Conservation (phyloP, 2,113 vertebrate species). For the Chloropsis hardwickii region DNA sequence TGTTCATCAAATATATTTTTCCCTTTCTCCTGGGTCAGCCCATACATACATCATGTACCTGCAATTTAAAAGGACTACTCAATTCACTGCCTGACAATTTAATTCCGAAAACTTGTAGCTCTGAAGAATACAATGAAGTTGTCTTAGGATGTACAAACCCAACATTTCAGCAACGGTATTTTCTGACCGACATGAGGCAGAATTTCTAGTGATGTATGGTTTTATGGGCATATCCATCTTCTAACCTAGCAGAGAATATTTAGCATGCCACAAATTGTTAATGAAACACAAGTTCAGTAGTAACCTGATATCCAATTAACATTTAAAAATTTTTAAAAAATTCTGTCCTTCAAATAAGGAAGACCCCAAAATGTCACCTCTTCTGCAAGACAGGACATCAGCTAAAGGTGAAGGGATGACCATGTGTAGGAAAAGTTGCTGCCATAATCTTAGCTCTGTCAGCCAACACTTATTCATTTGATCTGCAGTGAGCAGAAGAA, state of each 20-base stretch:
- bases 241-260: not conserved
- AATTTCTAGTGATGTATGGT: not conserved
- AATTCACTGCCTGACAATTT: not conserved
- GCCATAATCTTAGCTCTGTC: not conserved
- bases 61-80: not conserved
- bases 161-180: not conserved
- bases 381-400: not conserved
- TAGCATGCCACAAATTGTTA: not conserved
- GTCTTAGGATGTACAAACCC: not conserved
- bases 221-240: not conserved
- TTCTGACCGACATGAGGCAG: not conserved
- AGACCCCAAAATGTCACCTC: conserved; percentile 23
- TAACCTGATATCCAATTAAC: not conserved
- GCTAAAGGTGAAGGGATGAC: not conserved
- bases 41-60: not conserved
- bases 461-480: not conserved
- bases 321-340: not conserved
- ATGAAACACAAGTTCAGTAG: not conserved
- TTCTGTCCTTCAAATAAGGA: not conserved
- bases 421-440: not conserved
- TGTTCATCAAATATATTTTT: not conserved
- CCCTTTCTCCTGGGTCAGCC: not conserved
- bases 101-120: not conserved
- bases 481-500: not conserved
- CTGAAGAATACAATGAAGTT: not conserved